phyloP scores from a whole-genome alignment of 1,140 invertebrate species.

The Drosophila erecta region DNA sequence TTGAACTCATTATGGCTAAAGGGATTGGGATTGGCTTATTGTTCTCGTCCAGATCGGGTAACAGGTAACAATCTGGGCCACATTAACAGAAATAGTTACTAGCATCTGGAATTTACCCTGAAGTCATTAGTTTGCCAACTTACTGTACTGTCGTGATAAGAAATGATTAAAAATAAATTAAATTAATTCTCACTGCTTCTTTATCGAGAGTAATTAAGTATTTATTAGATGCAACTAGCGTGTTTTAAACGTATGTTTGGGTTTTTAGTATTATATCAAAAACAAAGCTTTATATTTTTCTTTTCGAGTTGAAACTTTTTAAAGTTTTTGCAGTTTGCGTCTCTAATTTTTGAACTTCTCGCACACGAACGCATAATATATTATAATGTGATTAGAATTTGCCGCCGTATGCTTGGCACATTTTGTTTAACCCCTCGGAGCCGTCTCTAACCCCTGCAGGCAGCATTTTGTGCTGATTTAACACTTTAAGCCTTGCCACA shows the following conservation, averaged over 20 bases:
- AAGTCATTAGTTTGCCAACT: too few species aligned
- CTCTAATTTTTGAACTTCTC: neutral
- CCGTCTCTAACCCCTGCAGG: slow-evolving; percentile 16
- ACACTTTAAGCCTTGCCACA: slow-evolving; percentile 68
- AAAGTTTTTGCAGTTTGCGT: neutral
- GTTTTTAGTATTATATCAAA: too few species aligned
- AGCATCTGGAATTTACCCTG: too few species aligned
- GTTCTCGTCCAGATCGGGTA: slow-evolving; percentile 11
- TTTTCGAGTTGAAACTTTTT: neutral
- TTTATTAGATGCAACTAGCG: too few species aligned
- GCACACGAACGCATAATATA: slow-evolving; percentile 5
- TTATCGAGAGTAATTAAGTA: too few species aligned
- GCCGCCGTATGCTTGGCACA: slow-evolving; percentile 31
- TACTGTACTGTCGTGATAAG: too few species aligned
- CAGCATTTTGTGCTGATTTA: slow-evolving; percentile 67
- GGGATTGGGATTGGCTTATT: slow-evolving; percentile 45
- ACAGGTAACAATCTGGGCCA: slow-evolving; percentile 1
- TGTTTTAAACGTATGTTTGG: too few species aligned
- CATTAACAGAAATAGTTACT: neutral
- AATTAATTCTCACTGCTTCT: too few species aligned
- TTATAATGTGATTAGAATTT: slow-evolving; percentile 53
- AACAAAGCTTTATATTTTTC: too few species aligned
- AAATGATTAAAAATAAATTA: too few species aligned
- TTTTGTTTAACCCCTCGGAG: slow-evolving; percentile 7
- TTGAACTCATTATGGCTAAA: slow-evolving; percentile 58